Conservation (phyloP, 1,140 invertebrate species). For the Micrasema minimum region DNA sequence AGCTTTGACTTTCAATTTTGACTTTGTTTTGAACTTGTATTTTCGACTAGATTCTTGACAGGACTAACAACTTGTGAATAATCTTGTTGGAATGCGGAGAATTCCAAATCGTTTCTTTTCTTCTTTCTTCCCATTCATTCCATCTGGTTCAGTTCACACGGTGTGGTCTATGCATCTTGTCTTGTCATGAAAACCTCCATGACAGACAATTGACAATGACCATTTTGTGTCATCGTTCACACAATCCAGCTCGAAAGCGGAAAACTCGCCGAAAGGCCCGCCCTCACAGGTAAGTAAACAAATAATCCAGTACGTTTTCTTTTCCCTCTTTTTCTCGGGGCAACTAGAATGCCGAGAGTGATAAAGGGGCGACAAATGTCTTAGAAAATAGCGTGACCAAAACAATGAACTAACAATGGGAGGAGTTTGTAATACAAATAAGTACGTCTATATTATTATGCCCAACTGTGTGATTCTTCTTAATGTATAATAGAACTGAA, state of each 20-base stretch:
- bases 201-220: conserved; percentile 28
- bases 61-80: background rate
- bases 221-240: conserved; percentile 18
- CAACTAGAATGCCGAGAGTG: too few species aligned
- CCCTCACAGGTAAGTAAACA: background rate
- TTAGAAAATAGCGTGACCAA: conserved; percentile 47
- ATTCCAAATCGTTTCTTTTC: background rate
- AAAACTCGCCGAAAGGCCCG: background rate
- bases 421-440: conserved; percentile 48
- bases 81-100: conserved; percentile 12
- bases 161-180: conserved; percentile 24
- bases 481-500: too few species aligned
- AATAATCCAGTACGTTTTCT: too few species aligned
- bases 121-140: conserved; percentile 12
- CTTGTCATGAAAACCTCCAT: conserved; percentile 16
- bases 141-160: conserved; percentile 29
- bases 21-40: too few species aligned
- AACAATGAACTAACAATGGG: conserved; percentile 45
- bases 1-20: too few species aligned
- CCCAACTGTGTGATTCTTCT: too few species aligned
- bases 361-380: conserved; percentile 35
- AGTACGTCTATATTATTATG: conserved; percentile 30
- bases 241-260: background rate
- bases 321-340: conserved; percentile 1
- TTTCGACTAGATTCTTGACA: too few species aligned